phyloP scores from a whole-genome alignment of 2,797 vertebrate species.

The Agapornis canus region DNA sequence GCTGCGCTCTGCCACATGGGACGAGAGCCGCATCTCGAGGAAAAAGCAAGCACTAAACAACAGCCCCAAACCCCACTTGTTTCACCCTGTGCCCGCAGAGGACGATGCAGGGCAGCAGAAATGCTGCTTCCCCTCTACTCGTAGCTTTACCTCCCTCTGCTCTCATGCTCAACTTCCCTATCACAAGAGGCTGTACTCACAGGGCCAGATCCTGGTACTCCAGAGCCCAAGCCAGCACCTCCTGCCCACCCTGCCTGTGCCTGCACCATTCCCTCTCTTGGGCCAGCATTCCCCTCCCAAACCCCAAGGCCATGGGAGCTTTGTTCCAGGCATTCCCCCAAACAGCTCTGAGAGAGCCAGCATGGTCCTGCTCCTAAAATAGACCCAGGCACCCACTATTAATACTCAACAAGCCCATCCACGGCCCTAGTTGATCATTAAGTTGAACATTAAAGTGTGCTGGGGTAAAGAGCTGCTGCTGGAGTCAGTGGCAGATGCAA shows the following conservation, averaged over 20 bases:
- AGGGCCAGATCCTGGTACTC: background rate
- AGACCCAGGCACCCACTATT: background rate
- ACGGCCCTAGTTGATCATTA: background rate
- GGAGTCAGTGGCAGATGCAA: background rate
- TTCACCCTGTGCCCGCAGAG: fast-evolving
- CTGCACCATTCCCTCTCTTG: background rate
- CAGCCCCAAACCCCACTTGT: background rate
- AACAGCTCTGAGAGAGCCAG: background rate
- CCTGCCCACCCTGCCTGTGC: background rate
- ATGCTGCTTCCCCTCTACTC: background rate
- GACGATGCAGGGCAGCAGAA: fast-evolving
- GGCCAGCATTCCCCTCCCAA: fast-evolving
- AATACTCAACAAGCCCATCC: background rate
- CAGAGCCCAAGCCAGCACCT: background rate
- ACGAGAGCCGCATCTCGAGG: background rate
- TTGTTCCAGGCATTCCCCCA: background rate
- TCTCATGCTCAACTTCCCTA: background rate
- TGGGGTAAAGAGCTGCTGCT: background rate
- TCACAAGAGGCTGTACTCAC: fast-evolving
- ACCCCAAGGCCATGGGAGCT: background rate
- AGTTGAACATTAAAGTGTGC: fast-evolving
- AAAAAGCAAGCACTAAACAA: background rate
- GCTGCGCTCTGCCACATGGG: background rate
- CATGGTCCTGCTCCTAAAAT: background rate
- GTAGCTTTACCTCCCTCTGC: background rate